Evolutionary conservation across 2,888 invertebrate genomes (phyloP).

Genomic region (Diplazon laetatorius): DNA sequence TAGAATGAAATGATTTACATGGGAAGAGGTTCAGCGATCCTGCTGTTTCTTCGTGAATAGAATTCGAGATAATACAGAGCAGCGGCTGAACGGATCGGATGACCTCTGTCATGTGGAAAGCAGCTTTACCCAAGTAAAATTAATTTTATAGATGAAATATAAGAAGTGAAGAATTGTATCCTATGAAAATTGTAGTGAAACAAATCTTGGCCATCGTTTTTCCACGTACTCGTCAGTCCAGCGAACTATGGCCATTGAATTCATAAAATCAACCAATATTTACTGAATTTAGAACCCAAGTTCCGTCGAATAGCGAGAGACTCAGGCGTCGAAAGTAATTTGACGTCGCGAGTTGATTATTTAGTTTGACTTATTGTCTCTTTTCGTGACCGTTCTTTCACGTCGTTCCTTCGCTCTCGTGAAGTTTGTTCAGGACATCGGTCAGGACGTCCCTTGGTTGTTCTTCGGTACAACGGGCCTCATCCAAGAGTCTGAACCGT

Average conservation of each 20-base stretch:
- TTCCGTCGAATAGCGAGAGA: neutral
- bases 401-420: slow-evolving; percentile 65
- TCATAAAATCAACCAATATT: neutral
- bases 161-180: no score
- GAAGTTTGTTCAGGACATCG: slow-evolving; percentile 73
- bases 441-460: slow-evolving; percentile 17
- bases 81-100: no score
- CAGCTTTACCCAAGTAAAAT: no score
- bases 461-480: slow-evolving; percentile 23
- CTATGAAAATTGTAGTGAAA: no score
- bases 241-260: neutral
- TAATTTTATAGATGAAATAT: no score
- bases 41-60: no score
- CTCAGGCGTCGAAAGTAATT: neutral
- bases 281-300: neutral
- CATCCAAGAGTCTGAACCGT: slow-evolving; percentile 23
- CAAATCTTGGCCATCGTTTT: no score
- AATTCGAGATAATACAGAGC: no score
- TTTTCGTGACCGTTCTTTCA: neutral
- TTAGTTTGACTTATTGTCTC: slow-evolving; percentile 29
- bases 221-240: no score
- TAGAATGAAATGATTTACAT: no score
- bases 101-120: no score
- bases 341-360: slow-evolving; percentile 16
- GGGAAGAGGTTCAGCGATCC: no score